Evolutionary conservation across 2,888 invertebrate genomes (phyloP), one percentile per base, ranked within the genome.

Genomic region (Nudaria mundana): DNA sequence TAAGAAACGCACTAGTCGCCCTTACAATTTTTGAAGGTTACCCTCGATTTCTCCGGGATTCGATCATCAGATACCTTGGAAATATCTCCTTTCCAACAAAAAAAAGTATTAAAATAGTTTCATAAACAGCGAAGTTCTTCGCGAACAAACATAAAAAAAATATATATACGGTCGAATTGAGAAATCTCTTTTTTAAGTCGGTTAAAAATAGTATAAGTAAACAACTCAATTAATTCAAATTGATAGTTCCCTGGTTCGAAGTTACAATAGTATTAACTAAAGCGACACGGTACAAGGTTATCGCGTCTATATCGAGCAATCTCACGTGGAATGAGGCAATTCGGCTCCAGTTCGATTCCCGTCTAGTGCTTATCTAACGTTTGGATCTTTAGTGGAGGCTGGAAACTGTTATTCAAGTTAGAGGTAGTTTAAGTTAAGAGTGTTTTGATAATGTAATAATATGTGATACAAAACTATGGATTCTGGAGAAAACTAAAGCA

Each of bases 301-400:
- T 44, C 14, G 6, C 15, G 7, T 14, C 38, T 36, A 38, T 56
- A 56, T 54, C 63, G 37, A 28, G 12, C n/a, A 40, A 63, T 63
- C 63, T 63, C 55, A 40, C 54, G 46, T 58, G 63, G 60, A 48
- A 53, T 42, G 53, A 43, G 52, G 54, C 54, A 52, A 56, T 57
- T 53, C 36, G 37, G 55, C 40, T 43, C 47, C 40, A 32, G 56
- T 59, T 63, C 56, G 62, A 63, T 52, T 53, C 56, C 45, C 46
- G 38, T 26, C 37, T 18, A 26, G 23, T 10, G 28, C 28, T 34
- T 58, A 60, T 61, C 60, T 15, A 11, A 40, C 30, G 37, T 37
- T 37, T 15, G 34, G 34, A 63, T 63, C 63, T 63, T 42, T 49
- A 45, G 29, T 47, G 34, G 33, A 23, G 30, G 44, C 31, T 37